phyloP scores from a whole-genome alignment of 2,797 vertebrate genomes.

The Enteromius unitaeniatus region DNA sequence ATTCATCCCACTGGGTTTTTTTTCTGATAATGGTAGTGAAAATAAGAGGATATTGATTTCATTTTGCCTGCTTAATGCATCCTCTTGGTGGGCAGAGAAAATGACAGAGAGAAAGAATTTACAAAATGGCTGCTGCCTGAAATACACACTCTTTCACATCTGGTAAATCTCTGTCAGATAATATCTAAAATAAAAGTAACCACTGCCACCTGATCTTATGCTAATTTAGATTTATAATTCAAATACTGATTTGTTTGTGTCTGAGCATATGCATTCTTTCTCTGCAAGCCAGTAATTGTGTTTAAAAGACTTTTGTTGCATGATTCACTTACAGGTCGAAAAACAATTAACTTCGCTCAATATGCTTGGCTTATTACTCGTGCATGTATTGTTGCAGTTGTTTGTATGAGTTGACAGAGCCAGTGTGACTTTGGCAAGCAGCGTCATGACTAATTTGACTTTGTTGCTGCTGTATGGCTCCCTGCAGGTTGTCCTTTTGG shows the following conservation, averaged over 20 bases:
- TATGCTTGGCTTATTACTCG: slow-evolving; percentile 1
- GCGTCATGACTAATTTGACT: slow-evolving; percentile 50
- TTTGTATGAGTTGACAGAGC: slow-evolving; percentile 56
- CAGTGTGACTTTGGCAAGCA: slow-evolving; percentile 38
- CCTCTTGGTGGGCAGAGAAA: slow-evolving; percentile 4
- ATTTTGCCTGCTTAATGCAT: slow-evolving; percentile 40
- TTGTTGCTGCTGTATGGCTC: slow-evolving; percentile 44
- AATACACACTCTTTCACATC: slow-evolving; percentile 7
- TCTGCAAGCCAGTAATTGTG: slow-evolving; percentile 20
- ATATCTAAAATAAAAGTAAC: neutral
- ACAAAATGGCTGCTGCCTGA: slow-evolving; percentile 11
- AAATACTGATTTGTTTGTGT: neutral
- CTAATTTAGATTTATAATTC: slow-evolving; percentile 15
- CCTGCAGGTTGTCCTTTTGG: slow-evolving; percentile 45
- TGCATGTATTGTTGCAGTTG: slow-evolving; percentile 57
- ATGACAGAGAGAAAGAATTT: neutral
- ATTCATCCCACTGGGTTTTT: slow-evolving; percentile 3
- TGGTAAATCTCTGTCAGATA: neutral
- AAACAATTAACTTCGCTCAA: slow-evolving; percentile 56
- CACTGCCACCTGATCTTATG: neutral
- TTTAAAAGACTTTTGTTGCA: neutral
- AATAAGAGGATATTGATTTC: slow-evolving; percentile 37
- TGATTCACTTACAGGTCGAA: slow-evolving; percentile 49
- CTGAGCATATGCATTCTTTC: neutral
- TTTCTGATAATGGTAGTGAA: slow-evolving; percentile 38